phyloP scores from a whole-genome alignment of 2,888 invertebrate genomes.

The Trichacis sp. region DNA sequence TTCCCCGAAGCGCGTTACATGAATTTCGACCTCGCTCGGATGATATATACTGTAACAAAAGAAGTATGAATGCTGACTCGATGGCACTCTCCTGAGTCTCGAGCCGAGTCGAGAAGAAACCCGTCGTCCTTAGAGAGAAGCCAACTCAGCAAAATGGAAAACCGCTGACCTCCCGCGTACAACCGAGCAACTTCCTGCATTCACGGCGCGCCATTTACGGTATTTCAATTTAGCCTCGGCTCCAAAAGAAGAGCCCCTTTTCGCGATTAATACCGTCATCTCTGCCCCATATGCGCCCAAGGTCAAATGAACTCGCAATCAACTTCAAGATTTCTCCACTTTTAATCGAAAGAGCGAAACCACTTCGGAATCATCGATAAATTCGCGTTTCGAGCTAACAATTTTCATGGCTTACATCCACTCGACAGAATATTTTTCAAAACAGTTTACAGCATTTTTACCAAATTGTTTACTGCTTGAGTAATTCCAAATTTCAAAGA shows the following conservation, averaged over 20 bases:
- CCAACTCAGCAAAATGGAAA: slow-evolving; percentile 27
- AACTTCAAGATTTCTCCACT: no score
- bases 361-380: no score
- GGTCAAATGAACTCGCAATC: no score
- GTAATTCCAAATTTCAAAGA: no score
- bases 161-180: slow-evolving; percentile 31
- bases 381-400: no score
- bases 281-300: background rate
- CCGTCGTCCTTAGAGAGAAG: slow-evolving; percentile 7
- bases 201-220: background rate
- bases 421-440: no score
- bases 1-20: background rate
- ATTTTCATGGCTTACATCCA: no score
- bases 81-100: no score
- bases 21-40: slow-evolving; percentile 9
- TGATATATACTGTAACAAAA: slow-evolving; percentile 6
- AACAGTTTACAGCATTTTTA: no score
- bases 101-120: no score
- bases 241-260: background rate
- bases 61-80: slow-evolving; percentile 1
- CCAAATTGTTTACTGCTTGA: no score
- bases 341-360: no score
- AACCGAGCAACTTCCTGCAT: slow-evolving; percentile 26
- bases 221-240: background rate
- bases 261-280: slow-evolving; percentile 12